These are phyloP conservation scores for Melanostoma mellinum DNA, from an alignment of 2,888 invertebrate genomes.

Conservation along the genomic window DNA sequence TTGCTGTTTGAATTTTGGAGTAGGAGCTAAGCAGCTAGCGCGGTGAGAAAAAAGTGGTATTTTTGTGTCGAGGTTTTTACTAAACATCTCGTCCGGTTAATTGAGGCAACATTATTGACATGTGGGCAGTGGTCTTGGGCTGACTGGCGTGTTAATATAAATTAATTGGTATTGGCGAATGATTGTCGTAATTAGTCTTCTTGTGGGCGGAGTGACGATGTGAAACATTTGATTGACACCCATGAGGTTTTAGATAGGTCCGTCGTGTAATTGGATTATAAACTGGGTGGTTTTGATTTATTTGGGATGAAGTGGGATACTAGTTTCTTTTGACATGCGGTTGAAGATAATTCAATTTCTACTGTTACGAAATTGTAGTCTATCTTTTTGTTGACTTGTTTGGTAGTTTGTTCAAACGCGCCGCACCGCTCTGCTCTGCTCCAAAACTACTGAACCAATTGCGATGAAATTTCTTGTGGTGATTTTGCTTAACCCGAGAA, in stretches of 20 bases:
- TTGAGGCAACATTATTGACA: slow-evolving; percentile 55
- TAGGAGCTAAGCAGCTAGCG: slow-evolving; percentile 16
- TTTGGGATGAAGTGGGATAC: slow-evolving; percentile 7
- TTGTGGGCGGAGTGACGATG: slow-evolving; percentile 59
- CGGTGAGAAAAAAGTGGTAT: slow-evolving; percentile 36
- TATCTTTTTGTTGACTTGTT: too few relatives aligned
- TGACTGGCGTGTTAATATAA: slow-evolving; percentile 55
- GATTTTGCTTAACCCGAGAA: too few relatives aligned
- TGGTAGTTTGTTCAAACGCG: too few relatives aligned
- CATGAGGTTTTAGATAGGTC: slow-evolving; percentile 24
- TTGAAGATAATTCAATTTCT: too few relatives aligned
- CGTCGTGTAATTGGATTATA: slow-evolving; percentile 58
- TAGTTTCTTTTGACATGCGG: not conserved
- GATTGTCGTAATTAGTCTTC: slow-evolving; percentile 62
- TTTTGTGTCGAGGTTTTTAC: slow-evolving; percentile 28
- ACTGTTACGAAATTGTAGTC: too few relatives aligned
- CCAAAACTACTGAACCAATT: too few relatives aligned
- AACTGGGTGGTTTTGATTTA: slow-evolving; percentile 32
- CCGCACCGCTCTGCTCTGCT: too few relatives aligned
- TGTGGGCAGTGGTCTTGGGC: slow-evolving; percentile 55
- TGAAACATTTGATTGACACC: slow-evolving; percentile 57
- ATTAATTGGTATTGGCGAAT: slow-evolving; percentile 69
- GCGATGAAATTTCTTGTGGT: too few relatives aligned
- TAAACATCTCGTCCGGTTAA: slow-evolving; percentile 40
- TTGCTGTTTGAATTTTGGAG: slow-evolving; percentile 25